A percentile compares a stretch with the other conserved stretches of the same genome.
phyloP scores from a whole-genome alignment of 2,888 invertebrate species.

The Acleris emargana region DNA sequence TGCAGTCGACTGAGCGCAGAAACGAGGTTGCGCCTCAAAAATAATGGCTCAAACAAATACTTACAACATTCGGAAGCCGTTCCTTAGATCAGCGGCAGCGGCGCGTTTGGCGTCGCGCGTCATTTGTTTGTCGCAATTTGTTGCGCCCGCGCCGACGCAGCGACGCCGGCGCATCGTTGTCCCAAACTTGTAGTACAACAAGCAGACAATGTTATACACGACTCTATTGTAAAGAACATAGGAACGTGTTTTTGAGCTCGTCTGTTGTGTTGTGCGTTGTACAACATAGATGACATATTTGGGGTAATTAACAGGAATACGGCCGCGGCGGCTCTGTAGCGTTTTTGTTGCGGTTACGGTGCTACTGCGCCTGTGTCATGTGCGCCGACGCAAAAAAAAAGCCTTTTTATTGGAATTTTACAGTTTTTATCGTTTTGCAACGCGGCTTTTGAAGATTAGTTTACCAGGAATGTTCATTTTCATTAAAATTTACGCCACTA shows the following conservation, averaged over 20 bases:
- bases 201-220: conserved; percentile 21
- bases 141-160: conserved; percentile 44
- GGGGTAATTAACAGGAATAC: conserved; percentile 76
- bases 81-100: conserved; percentile 30
- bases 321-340: conserved; percentile 51
- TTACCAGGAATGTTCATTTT: too few species aligned
- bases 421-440: too few species aligned
- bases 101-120: conserved; percentile 53
- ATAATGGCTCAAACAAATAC: conserved; percentile 2
- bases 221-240: conserved; percentile 48
- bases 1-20: neutral
- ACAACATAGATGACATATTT: conserved; percentile 60
- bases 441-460: too few species aligned
- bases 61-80: conserved; percentile 6
- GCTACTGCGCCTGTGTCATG: conserved; percentile 44
- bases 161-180: conserved; percentile 30
- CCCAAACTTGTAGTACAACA: conserved; percentile 41
- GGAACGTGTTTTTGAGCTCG: conserved; percentile 46
- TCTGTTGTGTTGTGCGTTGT: conserved; percentile 41
- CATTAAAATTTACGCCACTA: too few species aligned
- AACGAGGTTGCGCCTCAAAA: neutral
- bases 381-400: conserved; percentile 38
- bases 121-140: conserved; percentile 66
- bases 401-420: too few species aligned
- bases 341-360: conserved; percentile 49